phyloP scores from a whole-genome alignment of 2,113 vertebrate species.

The Gambusia holbrooki region DNA sequence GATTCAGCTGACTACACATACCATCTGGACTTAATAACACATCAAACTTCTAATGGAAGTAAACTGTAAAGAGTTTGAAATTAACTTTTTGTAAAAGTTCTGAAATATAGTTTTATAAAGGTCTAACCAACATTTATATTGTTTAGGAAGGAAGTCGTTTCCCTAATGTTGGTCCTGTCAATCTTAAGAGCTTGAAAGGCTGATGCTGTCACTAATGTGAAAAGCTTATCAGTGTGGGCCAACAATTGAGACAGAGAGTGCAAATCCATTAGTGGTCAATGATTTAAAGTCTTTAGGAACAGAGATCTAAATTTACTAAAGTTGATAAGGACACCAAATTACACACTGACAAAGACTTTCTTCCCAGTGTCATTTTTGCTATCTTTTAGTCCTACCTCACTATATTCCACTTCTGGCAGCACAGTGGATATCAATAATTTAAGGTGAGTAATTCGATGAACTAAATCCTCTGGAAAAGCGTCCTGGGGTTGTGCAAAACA shows the following conservation, averaged over 20 bases:
- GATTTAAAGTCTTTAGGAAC: conserved; percentile 1
- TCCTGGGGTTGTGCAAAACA: conserved; percentile 18
- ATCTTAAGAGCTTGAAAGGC: conserved; percentile 6
- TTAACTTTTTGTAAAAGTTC: not conserved
- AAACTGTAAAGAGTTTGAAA: not conserved
- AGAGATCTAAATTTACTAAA: conserved; percentile 10
- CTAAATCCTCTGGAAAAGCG: conserved; percentile 41
- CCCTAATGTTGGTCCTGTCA: not conserved
- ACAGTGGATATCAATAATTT: conserved; percentile 50
- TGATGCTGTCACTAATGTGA: not conserved
- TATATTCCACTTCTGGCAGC: conserved; percentile 3
- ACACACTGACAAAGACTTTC: conserved; percentile 1
- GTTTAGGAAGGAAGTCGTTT: not conserved
- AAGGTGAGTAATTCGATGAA: conserved; percentile 30
- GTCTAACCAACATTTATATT: not conserved
- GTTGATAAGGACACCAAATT: conserved; percentile 1
- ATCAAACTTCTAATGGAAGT: not conserved
- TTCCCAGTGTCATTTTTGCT: not conserved
- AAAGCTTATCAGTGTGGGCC: conserved; percentile 1
- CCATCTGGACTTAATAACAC: not conserved
- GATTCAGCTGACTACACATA: not conserved
- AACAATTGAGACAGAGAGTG: conserved; percentile 6
- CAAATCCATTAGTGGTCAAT: not conserved
- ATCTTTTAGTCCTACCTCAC: conserved; percentile 1
- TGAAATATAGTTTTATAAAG: not conserved